Evolutionary conservation across 2,797 vertebrate genomes (phyloP), one percentile per base, ranked within the genome.

Genomic region (Myotis daubentonii): DNA sequence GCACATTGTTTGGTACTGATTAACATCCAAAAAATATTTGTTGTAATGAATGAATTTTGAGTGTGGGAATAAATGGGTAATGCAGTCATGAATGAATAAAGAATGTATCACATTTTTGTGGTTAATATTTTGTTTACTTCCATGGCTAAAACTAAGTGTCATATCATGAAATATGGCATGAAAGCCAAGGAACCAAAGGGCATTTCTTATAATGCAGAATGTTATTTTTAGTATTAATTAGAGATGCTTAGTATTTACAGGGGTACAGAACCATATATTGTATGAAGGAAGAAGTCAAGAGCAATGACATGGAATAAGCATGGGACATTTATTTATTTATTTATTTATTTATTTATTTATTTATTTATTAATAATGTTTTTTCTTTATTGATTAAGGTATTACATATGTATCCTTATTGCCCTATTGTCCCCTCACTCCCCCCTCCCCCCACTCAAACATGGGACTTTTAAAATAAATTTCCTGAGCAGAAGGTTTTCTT

Each of bases 1-100:
- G 33, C 51, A 49, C 33, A 44, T 44, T 74, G 5, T 44, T 62
- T 78, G 55, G 19, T 28, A 72, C 30, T 55, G 33, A n/a, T 74
- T 41, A 30, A 68, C 15, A 78, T 16, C 5, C 11, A 72, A 33
- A 55, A 83, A 68, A 57, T 60, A 68, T 79, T 87, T 78, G 20
- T 89, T 82, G 49, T 38, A 78, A 72, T 33, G 8, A 94, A 60
- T 88, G 28, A 66, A n/a, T 88, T 72, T 25, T 90, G 79, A 74
- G 7, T 44, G 49, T 91, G 55, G 6, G 8, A 85, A 72, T 78
- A 86, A 82, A 72, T 71, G 25, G 53, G 25, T 78, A 76, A 89
- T 68, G 23, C 25, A 81, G 60, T 76, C 12, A 72, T 68, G 23
- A 82, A 22, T 72, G 55, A 81, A 51, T 88, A 71, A 91, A 62